A percentile compares a stretch with the other conserved stretches of the same genome.
phyloP scores from a whole-genome alignment of 2,888 invertebrate species.

The Ophioninae sp. region DNA sequence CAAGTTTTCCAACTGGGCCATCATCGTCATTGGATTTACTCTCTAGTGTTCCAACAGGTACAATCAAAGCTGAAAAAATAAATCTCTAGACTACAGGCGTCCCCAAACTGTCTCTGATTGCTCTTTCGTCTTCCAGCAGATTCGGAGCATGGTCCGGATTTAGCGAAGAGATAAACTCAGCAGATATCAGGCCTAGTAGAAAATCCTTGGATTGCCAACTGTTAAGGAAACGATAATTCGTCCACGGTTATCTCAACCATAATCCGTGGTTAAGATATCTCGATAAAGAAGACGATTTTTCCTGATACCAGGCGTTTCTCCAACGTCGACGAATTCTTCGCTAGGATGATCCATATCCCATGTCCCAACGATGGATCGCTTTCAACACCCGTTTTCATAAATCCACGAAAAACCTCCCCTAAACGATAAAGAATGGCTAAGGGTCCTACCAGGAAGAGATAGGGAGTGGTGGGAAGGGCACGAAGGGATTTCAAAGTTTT shows the following conservation, averaged over 20 bases:
- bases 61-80: not conserved
- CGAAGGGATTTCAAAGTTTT: conserved; percentile 46
- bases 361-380: conserved; percentile 74
- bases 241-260: not conserved
- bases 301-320: conserved; percentile 45
- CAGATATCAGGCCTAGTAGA: no score
- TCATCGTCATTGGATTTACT: conserved; percentile 5
- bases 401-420: conserved; percentile 64
- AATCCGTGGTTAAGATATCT: conserved; percentile 38
- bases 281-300: conserved; percentile 22
- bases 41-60: not conserved
- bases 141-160: not conserved
- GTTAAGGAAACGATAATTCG: not conserved
- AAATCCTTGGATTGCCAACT: conserved; percentile 3
- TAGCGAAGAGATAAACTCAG: not conserved
- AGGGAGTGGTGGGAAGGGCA: conserved; percentile 22
- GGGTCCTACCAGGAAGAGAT: conserved; percentile 27
- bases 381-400: conserved; percentile 74
- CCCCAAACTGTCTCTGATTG: not conserved
- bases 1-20: conserved; percentile 14
- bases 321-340: conserved; percentile 15
- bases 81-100: not conserved
- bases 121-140: not conserved
- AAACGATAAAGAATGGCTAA: conserved; percentile 50
- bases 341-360: conserved; percentile 51